Evolutionary conservation across 2,113 vertebrate genomes (phyloP), one percentile per base, ranked within the genome.

Genomic region (Eublepharis macularius): DNA sequence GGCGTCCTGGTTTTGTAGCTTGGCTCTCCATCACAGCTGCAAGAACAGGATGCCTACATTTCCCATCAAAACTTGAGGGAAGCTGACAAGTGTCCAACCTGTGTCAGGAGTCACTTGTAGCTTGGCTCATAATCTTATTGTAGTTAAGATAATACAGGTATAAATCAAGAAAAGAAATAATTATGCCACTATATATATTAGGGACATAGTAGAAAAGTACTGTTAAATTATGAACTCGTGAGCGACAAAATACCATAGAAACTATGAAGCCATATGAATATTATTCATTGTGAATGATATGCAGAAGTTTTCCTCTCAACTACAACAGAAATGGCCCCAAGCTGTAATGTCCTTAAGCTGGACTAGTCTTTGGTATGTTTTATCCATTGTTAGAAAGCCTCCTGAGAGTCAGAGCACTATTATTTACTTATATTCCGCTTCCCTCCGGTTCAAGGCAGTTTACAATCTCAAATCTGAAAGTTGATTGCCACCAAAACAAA

Each of bases 161-260:
- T 76, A 83, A 86, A 81, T 81, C 32, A 16, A 81, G 45, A 47
- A 49, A 29, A 69, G 65, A 12, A 69, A 51, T 69, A 91, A 29
- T 17, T 68, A 79, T 90, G 24, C 13, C 82, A 73, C 8, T 12
- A 26, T 72, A 78, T 85, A 51, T 11, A 12, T 2, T 54, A 49
- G 49, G 41, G 72, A 24, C 24, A 43, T 24, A 73, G 45, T 6
- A 47, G 45, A 47, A 47, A 47, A 47, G 6, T 43, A 73, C 39
- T 21, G 32, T 75, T 75, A 49, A 12, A 75, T 47, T 47, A 49
- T 49, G 45, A 75, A 75, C 29, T 47, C 26, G 32, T 75, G 13
- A 32, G 47, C 21, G 45, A 54, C 75, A 36, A 34, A 21, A 21
- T 29, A 74, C 9, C 72, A 32, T 47, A 76, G 47, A 76, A 54